Evolutionary conservation across 2,888 invertebrate species (phyloP).

Genomic region (Drosophila quasianomalipes): DNA sequence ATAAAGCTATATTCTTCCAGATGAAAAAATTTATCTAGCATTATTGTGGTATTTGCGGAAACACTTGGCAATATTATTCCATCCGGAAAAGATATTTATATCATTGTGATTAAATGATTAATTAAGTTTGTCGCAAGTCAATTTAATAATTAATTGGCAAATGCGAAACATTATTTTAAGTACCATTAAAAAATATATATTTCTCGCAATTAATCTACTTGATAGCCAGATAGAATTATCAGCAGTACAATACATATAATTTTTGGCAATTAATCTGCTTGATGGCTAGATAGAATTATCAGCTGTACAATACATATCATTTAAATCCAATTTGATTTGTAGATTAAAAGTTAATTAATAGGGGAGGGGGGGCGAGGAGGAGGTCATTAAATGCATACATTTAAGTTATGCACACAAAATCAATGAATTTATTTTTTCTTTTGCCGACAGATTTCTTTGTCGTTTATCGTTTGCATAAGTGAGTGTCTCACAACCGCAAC

Average conservation of each 20-base stretch:
- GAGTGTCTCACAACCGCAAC: constrained; percentile 25
- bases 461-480: constrained; percentile 38
- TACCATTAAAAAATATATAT: neutral
- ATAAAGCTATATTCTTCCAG: neutral
- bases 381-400: constrained; percentile 34
- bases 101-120: neutral
- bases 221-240: constrained; percentile 14
- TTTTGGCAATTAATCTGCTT: neutral
- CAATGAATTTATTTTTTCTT: constrained; percentile 27
- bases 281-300: constrained; percentile 14
- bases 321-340: constrained; percentile 38
- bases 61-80: neutral
- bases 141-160: neutral
- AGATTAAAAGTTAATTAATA: constrained; percentile 70
- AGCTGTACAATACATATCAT: constrained; percentile 21
- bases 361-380: neutral
- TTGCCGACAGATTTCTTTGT: constrained; percentile 19
- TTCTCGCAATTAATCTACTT: neutral
- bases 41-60: neutral
- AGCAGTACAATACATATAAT: constrained; percentile 15
- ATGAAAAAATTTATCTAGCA: neutral
- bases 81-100: neutral
- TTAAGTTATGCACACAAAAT: neutral
- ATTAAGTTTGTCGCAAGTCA: neutral
- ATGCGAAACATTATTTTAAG: neutral